A percentile compares a stretch with the other conserved stretches of the same genome.
phyloP scores from a whole-genome alignment of 2,113 vertebrate species.

The Gavialis gangeticus region DNA sequence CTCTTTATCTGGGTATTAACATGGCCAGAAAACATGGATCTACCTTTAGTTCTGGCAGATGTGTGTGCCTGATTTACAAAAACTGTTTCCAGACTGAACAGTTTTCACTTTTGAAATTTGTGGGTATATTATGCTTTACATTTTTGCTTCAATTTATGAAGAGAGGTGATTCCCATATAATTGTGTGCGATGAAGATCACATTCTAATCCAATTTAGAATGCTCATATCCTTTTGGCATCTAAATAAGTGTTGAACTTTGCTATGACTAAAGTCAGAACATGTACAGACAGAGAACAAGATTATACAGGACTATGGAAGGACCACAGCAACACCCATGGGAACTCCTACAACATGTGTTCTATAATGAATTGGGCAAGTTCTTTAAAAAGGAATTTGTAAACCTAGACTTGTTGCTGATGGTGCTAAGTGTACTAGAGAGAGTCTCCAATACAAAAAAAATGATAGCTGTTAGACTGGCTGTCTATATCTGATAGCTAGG shows the following conservation, averaged over 20 bases:
- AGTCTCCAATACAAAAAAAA: not conserved
- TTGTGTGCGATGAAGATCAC: not conserved
- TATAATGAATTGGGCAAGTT: not conserved
- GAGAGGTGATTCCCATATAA: not conserved
- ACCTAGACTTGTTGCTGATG: not conserved
- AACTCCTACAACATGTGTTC: not conserved
- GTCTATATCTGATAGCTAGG: not conserved
- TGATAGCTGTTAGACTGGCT: not conserved
- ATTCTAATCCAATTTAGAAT: not conserved
- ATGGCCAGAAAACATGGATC: not conserved
- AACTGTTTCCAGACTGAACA: not conserved
- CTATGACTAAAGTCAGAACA: not conserved
- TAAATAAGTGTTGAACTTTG: not conserved
- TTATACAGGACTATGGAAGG: not conserved
- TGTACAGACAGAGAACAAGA: not conserved
- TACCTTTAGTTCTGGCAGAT: not conserved
- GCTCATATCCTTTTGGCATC: too few relatives aligned
- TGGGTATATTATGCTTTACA: accelerated
- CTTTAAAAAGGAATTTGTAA: accelerated
- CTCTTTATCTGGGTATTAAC: not conserved
- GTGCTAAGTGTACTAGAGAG: not conserved
- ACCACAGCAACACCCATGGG: not conserved
- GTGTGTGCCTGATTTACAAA: not conserved
- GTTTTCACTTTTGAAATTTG: not conserved
- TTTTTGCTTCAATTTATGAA: not conserved